A percentile compares a stretch with the other conserved stretches of the same genome.
These are phyloP conservation scores for Beroe ovata DNA, from an alignment of 37 sponge, comb jelly and placozoan genomes.

Conservation along the genomic window DNA sequence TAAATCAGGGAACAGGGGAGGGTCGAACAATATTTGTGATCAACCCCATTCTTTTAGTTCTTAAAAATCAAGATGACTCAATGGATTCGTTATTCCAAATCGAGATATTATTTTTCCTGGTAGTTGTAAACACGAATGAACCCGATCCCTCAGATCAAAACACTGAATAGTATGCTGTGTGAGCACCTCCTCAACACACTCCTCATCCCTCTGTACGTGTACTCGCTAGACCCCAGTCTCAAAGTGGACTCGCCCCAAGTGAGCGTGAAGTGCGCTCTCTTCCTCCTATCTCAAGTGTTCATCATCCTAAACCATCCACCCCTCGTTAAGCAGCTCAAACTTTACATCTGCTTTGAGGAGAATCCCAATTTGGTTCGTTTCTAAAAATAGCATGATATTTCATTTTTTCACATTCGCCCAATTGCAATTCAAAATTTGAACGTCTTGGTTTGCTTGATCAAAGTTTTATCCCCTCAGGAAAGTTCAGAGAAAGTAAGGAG, in stretches of 20 bases:
- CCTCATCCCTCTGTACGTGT: slow-evolving; percentile 88
- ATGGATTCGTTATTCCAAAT: too few species aligned
- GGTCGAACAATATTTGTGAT: too few species aligned
- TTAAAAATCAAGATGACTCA: too few species aligned
- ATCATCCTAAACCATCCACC: slow-evolving; percentile 69
- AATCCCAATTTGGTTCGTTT: slow-evolving; percentile 45
- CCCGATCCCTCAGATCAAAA: not conserved
- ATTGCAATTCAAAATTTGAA: too few species aligned
- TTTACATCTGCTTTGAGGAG: slow-evolving; percentile 66
- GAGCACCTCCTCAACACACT: slow-evolving; percentile 82
- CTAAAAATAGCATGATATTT: too few species aligned
- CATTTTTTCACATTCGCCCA: too few species aligned
- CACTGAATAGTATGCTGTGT: slow-evolving; percentile 75
- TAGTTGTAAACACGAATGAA: too few species aligned
- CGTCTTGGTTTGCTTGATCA: too few species aligned
- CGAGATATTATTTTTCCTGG: too few species aligned
- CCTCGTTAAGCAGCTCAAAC: slow-evolving; percentile 71
- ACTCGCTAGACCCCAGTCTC: slow-evolving; percentile 66
- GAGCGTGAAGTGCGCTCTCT: slow-evolving; percentile 78
- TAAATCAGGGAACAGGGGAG: too few species aligned
- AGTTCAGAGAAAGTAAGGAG: slow-evolving; percentile 16
- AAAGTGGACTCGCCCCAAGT: slow-evolving; percentile 73
- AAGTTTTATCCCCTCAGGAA: slow-evolving; percentile 14
- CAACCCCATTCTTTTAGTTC: too few species aligned
- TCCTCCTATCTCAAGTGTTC: slow-evolving; percentile 89